These are phyloP conservation scores for Theristicus caerulescens DNA, from an alignment of 2,113 vertebrate genomes.

Conservation along the genomic window DNA sequence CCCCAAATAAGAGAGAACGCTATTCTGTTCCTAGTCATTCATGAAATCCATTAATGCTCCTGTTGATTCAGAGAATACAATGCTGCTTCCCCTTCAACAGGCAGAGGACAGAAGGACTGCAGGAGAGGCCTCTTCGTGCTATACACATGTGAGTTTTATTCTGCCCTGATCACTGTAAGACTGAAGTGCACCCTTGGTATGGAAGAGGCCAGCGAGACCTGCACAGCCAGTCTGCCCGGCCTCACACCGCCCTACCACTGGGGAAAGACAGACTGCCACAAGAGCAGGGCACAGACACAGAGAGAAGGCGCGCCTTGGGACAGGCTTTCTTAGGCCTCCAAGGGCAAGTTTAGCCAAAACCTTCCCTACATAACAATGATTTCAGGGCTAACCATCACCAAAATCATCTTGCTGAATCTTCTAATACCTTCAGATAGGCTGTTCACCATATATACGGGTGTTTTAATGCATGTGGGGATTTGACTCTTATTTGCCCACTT, in stretches of 20 bases:
- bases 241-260: accelerated
- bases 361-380: background rate
- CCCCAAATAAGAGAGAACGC: background rate
- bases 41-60: background rate
- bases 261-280: background rate
- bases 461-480: background rate
- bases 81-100: background rate
- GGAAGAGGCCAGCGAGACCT: background rate
- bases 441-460: background rate
- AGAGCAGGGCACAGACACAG: background rate
- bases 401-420: background rate
- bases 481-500: background rate
- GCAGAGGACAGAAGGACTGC: background rate
- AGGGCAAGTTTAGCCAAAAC: background rate
- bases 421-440: background rate
- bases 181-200: background rate
- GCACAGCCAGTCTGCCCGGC: background rate
- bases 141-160: accelerated
- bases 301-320: background rate
- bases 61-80: background rate
- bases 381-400: background rate
- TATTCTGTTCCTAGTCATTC: background rate
- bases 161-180: background rate
- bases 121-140: background rate
- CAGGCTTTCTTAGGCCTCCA: background rate